Evolutionary conservation across 2,113 vertebrate species (phyloP), one percentile per base, ranked within the genome.

Genomic region (Platycercus adscitus): DNA sequence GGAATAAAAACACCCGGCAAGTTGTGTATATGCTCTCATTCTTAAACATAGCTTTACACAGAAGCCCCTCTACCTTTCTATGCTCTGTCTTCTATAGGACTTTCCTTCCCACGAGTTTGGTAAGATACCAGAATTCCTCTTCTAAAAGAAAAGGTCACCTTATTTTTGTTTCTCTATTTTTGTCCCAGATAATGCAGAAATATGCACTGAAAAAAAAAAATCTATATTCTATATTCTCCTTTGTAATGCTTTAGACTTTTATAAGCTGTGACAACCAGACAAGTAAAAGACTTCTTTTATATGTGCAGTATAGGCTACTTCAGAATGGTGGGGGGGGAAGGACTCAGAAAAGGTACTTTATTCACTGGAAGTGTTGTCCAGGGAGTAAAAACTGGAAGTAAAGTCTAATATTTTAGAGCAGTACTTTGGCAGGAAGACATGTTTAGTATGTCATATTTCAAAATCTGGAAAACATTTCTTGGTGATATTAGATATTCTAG

Each of bases 401-500:
- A 89, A 83, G 58, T 71, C 31, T 60, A 68, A 76, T 79, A 87
- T 82, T 94, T 95, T 82, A 95, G 31, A 89, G 41, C 17, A 72
- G 24, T 69, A 46, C 63, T 95, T 94, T 69, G 70, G 41, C 78
- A 94, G 66, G 39, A 89, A 95, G 81, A 77, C 53, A 49, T 81
- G 82, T 92, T 94, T 73, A 88, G 66, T 94, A 43, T 89, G 73
- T 80, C 70, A 65, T 91, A 95, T 95, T 96, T 95, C 89, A 95
- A 94, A 97, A 81, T 94, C 89, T 82, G 73, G 81, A 85, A 93
- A 91, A 85, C 35, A 71, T 81, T 91, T 76, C 52, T 69, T 68
- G 11, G 60, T 68, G n/a, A 60, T 87, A 92, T 44, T 85, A 96
- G 50, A 31, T 72, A 80, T 76, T 89, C 95, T 92, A 94, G 55